phyloP scores from a whole-genome alignment of 2,888 invertebrate genomes.

The Camptogramma bilineatum region DNA sequence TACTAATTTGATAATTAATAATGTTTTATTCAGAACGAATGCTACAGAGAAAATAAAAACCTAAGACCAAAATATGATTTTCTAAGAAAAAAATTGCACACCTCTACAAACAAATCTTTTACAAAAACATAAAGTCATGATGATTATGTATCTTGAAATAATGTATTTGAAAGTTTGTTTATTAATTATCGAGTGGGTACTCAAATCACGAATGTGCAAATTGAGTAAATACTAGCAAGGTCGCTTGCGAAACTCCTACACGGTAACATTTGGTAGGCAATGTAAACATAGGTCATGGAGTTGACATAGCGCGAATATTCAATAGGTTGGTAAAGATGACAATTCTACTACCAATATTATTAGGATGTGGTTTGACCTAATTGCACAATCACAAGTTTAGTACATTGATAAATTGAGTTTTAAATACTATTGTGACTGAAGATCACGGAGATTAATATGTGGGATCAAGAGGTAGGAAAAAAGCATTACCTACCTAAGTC shows the following conservation, averaged over 20 bases:
- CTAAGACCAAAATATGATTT: no score
- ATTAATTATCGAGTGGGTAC: conserved; percentile 35
- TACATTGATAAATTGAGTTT: no score
- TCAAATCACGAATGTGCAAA: conserved; percentile 29
- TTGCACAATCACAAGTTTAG: neutral
- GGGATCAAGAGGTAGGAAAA: no score
- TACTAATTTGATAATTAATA: no score
- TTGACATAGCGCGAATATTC: conserved; percentile 30
- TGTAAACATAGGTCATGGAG: conserved; percentile 37
- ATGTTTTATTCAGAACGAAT: no score
- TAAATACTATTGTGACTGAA: no score
- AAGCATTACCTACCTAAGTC: no score
- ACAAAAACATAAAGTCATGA: neutral
- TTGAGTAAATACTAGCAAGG: conserved; percentile 32
- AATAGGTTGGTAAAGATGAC: neutral
- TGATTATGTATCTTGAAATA: conserved; percentile 18
- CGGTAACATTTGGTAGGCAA: conserved; percentile 20
- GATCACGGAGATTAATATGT: no score
- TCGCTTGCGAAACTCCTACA: conserved; percentile 33
- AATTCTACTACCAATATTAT: neutral
- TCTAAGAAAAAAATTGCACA: neutral
- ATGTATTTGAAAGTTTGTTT: conserved; percentile 22
- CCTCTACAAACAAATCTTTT: conserved; percentile 2
- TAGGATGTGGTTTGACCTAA: neutral
- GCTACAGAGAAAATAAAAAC: no score